Conservation (phyloP, 2,113 vertebrate species). For the Seriola dumerili region DNA sequence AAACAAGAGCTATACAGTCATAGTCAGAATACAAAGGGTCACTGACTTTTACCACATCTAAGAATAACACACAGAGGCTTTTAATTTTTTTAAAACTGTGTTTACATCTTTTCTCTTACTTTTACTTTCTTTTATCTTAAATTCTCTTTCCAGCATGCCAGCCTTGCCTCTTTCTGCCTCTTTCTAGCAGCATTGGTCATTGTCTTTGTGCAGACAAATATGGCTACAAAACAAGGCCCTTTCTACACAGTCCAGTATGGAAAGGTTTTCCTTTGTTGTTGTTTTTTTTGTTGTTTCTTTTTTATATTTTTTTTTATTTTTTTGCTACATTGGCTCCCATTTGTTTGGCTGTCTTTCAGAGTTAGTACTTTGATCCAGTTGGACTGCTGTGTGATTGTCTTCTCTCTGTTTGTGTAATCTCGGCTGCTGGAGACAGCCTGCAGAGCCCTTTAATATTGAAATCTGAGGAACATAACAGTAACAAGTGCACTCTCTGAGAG, state of each 20-base stretch:
- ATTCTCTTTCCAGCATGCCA: not conserved
- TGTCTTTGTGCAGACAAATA: conserved; percentile 21
- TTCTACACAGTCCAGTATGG: not conserved
- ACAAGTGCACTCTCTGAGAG: conserved; percentile 13
- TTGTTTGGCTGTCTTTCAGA: conserved; percentile 52
- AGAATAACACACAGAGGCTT: not conserved
- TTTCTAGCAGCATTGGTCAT: not conserved
- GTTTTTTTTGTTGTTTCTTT: not conserved
- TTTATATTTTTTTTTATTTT: not conserved
- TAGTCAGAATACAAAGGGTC: not conserved
- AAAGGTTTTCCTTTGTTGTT: conserved; percentile 5
- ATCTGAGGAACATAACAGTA: conserved; percentile 35
- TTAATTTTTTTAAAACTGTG: not conserved
- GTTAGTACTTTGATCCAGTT: conserved; percentile 51
- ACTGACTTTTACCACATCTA: not conserved
- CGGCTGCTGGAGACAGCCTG: conserved; percentile 28
- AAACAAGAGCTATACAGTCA: not conserved
- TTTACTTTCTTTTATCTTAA: not conserved
- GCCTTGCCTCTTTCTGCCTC: not conserved
- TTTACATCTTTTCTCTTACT: not conserved
- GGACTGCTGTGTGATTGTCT: conserved; percentile 51
- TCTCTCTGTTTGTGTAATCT: conserved; percentile 25
- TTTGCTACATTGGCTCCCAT: conserved; percentile 27
- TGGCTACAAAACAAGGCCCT: conserved; percentile 9
- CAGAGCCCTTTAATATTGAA: conserved; percentile 52